Conservation (phyloP, 2,113 vertebrate genomes). For the Martes martes region DNA sequence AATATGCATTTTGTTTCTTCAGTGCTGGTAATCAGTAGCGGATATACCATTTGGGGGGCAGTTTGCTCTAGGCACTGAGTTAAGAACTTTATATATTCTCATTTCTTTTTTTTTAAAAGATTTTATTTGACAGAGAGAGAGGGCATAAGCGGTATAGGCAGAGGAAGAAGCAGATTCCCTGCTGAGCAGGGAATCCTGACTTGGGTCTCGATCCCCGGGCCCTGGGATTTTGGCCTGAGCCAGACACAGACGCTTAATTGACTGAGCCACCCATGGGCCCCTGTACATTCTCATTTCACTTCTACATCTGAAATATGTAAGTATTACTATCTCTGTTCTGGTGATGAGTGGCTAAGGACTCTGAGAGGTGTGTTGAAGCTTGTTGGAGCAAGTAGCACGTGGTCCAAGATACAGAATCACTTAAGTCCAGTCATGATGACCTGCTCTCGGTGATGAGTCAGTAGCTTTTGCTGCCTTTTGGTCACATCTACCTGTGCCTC, state of each 20-base stretch:
- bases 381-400: neutral
- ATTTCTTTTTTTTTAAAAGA: neutral
- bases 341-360: neutral
- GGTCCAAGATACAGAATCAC: neutral
- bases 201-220: neutral
- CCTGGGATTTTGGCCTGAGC: neutral
- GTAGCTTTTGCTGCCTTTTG: neutral
- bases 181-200: neutral
- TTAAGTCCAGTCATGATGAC: neutral
- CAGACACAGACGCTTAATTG: neutral
- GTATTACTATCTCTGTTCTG: neutral
- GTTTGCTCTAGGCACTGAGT: neutral
- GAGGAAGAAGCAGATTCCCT: neutral
- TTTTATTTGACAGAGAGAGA: neutral
- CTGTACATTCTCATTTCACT: neutral
- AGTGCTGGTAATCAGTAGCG: neutral
- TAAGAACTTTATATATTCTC: neutral
- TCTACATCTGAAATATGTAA: neutral
- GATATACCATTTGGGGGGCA: neutral
- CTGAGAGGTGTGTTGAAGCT: neutral
- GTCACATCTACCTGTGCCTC: neutral
- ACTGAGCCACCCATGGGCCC: neutral
- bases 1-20: neutral
- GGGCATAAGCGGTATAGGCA: fast-evolving
- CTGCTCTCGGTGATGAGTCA: neutral